Conservation (phyloP, 1,140 invertebrate genomes). For the Solen grandis region DNA sequence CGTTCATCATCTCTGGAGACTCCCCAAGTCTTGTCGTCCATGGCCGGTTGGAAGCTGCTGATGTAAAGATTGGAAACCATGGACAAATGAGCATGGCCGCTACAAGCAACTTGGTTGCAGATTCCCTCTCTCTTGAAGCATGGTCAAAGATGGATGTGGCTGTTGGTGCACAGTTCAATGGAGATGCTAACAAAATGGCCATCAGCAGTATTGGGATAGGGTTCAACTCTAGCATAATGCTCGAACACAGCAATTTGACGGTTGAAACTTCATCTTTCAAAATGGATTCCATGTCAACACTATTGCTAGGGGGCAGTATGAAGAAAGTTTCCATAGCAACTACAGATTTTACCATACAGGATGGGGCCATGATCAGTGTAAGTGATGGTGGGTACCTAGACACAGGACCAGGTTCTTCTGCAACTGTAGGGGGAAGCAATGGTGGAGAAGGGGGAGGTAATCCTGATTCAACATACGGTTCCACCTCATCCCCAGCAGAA, state of each 20-base stretch:
- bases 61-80: conserved; percentile 55
- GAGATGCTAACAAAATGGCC: conserved; percentile 30
- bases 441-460: conserved; percentile 67
- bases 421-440: conserved; percentile 58
- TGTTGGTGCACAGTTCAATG: conserved; percentile 34
- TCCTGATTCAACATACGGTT: conserved; percentile 61
- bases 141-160: conserved; percentile 41
- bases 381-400: conserved; percentile 50
- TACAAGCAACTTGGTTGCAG: conserved; percentile 46
- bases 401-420: conserved; percentile 45
- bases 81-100: conserved; percentile 51
- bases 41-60: conserved; percentile 49
- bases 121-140: conserved; percentile 26
- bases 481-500: conserved; percentile 48
- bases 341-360: conserved; percentile 62
- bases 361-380: conserved; percentile 61
- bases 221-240: conserved; percentile 57
- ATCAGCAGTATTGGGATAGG: conserved; percentile 54
- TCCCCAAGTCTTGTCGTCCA: conserved; percentile 45
- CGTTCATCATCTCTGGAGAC: conserved; percentile 50
- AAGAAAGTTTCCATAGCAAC: conserved; percentile 56
- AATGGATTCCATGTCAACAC: conserved; percentile 60
- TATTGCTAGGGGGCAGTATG: conserved; percentile 34
- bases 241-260: conserved; percentile 58
- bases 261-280: conserved; percentile 51